Percentiles rank a stretch among this genome's conserved stretches.
phyloP scores from a whole-genome alignment of 2,888 invertebrate species.

The Resseliella maxima region DNA sequence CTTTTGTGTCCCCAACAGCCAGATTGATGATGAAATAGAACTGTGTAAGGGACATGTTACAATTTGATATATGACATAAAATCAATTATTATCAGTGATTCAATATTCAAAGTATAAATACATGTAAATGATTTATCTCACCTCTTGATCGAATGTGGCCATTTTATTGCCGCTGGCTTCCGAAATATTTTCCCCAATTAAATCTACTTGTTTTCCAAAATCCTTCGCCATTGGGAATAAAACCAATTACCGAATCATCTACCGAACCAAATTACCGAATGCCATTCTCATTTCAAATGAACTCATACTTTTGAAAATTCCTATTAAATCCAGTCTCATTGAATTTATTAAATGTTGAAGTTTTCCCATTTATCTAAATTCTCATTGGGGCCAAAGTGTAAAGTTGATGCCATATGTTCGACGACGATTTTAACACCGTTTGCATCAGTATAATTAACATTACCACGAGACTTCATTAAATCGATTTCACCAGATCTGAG shows the following conservation, averaged over 20 bases:
- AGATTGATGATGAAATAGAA: conserved; percentile 9
- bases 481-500: conserved; percentile 67
- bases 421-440: conserved; percentile 59
- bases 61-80: no score
- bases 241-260: conserved; percentile 61
- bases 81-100: no score
- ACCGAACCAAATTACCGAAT: conserved; percentile 61
- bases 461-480: conserved; percentile 65
- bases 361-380: conserved; percentile 62
- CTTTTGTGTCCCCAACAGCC: not conserved
- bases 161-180: conserved; percentile 61
- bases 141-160: conserved; percentile 65
- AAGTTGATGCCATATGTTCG: conserved; percentile 63
- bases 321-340: conserved; percentile 59
- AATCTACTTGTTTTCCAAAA: conserved; percentile 65
- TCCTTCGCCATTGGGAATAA: conserved; percentile 27
- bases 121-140: conserved; percentile 59
- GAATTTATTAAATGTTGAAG: conserved; percentile 60
- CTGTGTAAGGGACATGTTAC: no score
- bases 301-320: conserved; percentile 61
- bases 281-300: conserved; percentile 62
- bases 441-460: conserved; percentile 60
- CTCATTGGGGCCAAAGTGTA: conserved; percentile 66
- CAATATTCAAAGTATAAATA: no score
- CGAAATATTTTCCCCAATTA: conserved; percentile 61